Percentiles rank a stretch among this genome's conserved stretches.
Conservation (phyloP, 2,888 invertebrate genomes). For the Malthinus flaveolus region DNA sequence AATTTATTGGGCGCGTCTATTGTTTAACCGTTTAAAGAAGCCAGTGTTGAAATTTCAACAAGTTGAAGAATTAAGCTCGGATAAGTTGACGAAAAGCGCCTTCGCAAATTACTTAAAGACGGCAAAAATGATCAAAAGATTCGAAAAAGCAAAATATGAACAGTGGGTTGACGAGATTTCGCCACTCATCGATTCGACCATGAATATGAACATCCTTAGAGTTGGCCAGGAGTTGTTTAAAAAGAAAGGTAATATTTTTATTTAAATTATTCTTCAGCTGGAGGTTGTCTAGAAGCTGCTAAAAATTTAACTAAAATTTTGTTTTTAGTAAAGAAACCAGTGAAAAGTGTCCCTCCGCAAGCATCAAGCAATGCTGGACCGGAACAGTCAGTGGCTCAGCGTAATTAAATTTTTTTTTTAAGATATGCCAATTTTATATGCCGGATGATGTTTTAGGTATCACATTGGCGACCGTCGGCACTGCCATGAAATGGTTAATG, state of each 20-base stretch:
- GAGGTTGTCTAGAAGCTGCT: neutral
- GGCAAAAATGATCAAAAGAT: slow-evolving; percentile 73
- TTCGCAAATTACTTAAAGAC: slow-evolving; percentile 78
- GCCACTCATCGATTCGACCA: slow-evolving; percentile 65
- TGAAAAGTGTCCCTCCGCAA: neutral
- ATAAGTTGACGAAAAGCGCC: slow-evolving; percentile 73
- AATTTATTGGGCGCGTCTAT: slow-evolving; percentile 82
- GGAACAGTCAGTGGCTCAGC: neutral
- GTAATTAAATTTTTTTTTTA: neutral
- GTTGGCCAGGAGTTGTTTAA: slow-evolving; percentile 44
- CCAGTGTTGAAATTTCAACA: slow-evolving; percentile 80
- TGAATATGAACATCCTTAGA: slow-evolving; percentile 70
- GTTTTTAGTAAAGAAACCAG: neutral
- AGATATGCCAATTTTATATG: neutral
- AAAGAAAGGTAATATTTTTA: slow-evolving; percentile 12
- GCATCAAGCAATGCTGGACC: too few species aligned
- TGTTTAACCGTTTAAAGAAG: slow-evolving; percentile 78
- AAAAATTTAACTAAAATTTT: neutral
- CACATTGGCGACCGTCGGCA: slow-evolving; percentile 20
- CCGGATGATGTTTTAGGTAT: slow-evolving; percentile 17
- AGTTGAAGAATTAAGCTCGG: slow-evolving; percentile 73
- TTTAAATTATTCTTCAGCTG: neutral
- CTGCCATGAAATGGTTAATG: slow-evolving; percentile 32
- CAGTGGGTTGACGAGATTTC: slow-evolving; percentile 71
- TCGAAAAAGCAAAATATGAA: slow-evolving; percentile 72